Conservation (phyloP, 2,888 invertebrate genomes). For the Orthosia incerta region DNA sequence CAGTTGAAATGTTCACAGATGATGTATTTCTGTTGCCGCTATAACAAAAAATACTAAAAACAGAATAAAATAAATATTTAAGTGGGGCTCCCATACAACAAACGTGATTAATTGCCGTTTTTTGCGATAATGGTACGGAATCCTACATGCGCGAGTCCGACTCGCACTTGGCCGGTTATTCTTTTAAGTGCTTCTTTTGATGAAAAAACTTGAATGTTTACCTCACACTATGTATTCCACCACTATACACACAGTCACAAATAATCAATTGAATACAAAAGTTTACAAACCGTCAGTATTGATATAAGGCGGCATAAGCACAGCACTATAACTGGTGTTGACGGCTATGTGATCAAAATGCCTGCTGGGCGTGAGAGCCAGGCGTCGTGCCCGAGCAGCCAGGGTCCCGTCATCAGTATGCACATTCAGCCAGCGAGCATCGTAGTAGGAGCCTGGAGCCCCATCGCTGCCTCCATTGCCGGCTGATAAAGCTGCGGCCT, state of each 20-base stretch:
- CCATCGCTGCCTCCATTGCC: constrained; percentile 91
- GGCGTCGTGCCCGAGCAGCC: constrained; percentile 93
- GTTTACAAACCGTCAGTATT: constrained; percentile 92
- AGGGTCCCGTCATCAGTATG: constrained; percentile 94
- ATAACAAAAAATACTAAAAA: no score
- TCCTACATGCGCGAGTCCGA: no score
- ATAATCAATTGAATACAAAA: neutral
- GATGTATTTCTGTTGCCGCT: no score
- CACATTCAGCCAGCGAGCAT: constrained; percentile 95
- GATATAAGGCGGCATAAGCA: constrained; percentile 96
- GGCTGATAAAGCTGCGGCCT: constrained; percentile 94
- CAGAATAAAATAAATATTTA: no score
- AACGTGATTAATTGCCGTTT: no score
- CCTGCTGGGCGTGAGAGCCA: constrained; percentile 94
- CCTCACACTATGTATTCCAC: no score
- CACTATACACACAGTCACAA: neutral
- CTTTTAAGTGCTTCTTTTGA: neutral
- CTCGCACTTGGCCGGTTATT: neutral
- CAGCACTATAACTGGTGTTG: constrained; percentile 96
- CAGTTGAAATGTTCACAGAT: no score
- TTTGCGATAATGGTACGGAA: no score
- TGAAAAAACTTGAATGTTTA: neutral
- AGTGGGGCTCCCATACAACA: no score
- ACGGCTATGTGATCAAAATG: constrained; percentile 97
- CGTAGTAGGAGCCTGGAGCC: constrained; percentile 93